A percentile compares a stretch with the other conserved stretches of the same genome.
These are phyloP conservation scores for Cyclophora punctaria DNA, from an alignment of 2,888 invertebrate species.

Conservation along the genomic window DNA sequence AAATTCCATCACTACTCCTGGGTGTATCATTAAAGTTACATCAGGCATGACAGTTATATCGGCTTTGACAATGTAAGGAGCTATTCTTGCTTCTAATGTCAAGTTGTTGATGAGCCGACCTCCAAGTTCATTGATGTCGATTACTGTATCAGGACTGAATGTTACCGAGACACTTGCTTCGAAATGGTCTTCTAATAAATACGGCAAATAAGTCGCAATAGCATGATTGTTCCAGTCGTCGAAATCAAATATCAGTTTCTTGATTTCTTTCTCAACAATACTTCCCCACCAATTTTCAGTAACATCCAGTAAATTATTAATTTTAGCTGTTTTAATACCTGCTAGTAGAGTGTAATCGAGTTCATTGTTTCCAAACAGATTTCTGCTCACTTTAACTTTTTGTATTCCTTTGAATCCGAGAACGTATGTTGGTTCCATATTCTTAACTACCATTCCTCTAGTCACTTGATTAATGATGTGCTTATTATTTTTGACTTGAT, in stretches of 20 bases:
- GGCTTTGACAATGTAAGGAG: constrained; percentile 86
- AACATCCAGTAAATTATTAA: constrained; percentile 91
- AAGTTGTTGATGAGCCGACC: constrained; percentile 83
- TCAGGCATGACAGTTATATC: constrained; percentile 99
- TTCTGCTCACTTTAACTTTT: constrained; percentile 91
- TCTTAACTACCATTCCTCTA: constrained; percentile 49
- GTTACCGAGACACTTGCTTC: constrained; percentile 85
- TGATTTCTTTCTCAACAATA: constrained; percentile 81
- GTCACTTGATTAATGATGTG: constrained; percentile 47
- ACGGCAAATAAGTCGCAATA: constrained; percentile 92
- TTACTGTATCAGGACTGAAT: constrained; percentile 70
- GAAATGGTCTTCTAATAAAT: constrained; percentile 83
- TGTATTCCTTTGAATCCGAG: constrained; percentile 96
- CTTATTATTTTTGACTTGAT: constrained; percentile 84
- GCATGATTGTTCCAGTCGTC: constrained; percentile 99
- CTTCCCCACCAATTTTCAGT: constrained; percentile 98
- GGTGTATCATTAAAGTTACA: constrained; percentile 87
- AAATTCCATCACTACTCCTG: constrained; percentile 94
- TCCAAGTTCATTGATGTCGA: constrained; percentile 81
- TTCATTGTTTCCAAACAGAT: constrained; percentile 88
- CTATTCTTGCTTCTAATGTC: constrained; percentile 75
- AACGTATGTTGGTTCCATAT: constrained; percentile 83
- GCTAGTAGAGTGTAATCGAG: constrained; percentile 94
- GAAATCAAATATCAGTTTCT: constrained; percentile 94
- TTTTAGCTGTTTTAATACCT: constrained; percentile 90